Percentiles rank a stretch among this genome's conserved stretches.
phyloP scores from a whole-genome alignment of 2,888 invertebrate species.

The Crocallis elinguaria region DNA sequence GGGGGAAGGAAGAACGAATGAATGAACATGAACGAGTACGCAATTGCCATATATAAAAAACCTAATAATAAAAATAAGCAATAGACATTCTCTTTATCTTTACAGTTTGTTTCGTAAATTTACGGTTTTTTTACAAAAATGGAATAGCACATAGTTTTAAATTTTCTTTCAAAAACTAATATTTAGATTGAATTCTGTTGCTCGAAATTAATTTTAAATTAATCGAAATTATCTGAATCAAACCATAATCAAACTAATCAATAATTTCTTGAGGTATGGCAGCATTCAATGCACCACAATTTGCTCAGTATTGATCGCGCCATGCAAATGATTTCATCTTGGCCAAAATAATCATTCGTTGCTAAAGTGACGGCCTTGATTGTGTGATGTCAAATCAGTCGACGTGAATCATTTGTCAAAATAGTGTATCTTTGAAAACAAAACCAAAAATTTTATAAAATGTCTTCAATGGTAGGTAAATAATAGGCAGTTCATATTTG shows the following conservation, averaged over 20 bases:
- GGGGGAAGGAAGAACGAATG: constrained; percentile 15
- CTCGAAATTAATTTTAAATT: too few species aligned
- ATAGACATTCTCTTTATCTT: not conserved
- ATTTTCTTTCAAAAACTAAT: too few species aligned
- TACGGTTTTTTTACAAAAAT: constrained; percentile 15
- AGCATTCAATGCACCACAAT: constrained; percentile 38
- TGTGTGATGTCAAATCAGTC: constrained; percentile 69
- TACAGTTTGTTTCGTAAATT: constrained; percentile 15
- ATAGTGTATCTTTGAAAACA: constrained; percentile 46
- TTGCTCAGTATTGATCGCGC: constrained; percentile 64
- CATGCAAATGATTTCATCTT: constrained; percentile 46
- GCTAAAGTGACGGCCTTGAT: constrained; percentile 51
- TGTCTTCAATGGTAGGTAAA: constrained; percentile 75
- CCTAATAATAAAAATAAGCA: not conserved
- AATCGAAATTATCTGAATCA: not conserved
- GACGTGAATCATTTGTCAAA: constrained; percentile 74
- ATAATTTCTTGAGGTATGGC: constrained; percentile 26
- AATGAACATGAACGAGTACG: constrained; percentile 9
- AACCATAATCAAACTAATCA: constrained; percentile 2
- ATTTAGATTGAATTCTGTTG: too few species aligned
- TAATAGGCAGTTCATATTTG: constrained; percentile 7
- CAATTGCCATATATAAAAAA: constrained; percentile 8
- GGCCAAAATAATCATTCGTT: constrained; percentile 58
- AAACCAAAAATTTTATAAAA: constrained; percentile 49
- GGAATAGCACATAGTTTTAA: too few species aligned